Evolutionary conservation across 2,888 invertebrate species (phyloP), one percentile per base, ranked within the genome.

Genomic region (Ceraclea dissimilis): DNA sequence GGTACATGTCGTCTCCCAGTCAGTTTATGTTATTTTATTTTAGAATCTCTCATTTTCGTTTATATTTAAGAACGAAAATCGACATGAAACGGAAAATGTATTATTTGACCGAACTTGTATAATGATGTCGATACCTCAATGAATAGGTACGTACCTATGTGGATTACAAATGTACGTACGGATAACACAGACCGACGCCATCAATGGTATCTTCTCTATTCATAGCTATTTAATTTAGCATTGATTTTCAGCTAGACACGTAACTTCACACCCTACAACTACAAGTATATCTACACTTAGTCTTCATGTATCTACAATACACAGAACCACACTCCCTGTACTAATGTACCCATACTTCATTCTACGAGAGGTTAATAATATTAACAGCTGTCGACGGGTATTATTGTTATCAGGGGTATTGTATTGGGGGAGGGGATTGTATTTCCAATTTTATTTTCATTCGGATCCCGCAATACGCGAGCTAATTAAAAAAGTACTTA

Each of bases 221-320:
- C 39, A 39, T 13, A 39, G 39, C 39, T 39, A 39, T 39, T 39
- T 39, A 39, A 39, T 59, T 56, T 55, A 49, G 57, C 54, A 52
- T 57, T 57, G 54, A 48, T 55, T 58, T 52, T 44, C 31, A 44
- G 39, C 55, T 58, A 56, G 51, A 56, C 52, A 22, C 49, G 49
- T 20, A 8, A 13, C 39, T 39, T 39, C 39, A 39, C 39, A 39
- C 39, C 39, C 39, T 13, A 26, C 26, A 6, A 10, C 26, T 26
- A 6, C 26, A 26, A 13, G 39, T 39, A 39, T 39, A 16, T 16
- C 4, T 39, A 16, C 8, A 8, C 11, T 31, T 6, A 8, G 31
- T 11, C 6, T 11, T 31, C 8, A n/a, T n/a, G 5, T 39, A 39
- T 39, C 4, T 16, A 8, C 39, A 16, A 13, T 39, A 39, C 13